phyloP scores from a whole-genome alignment of 2,797 vertebrate species.

The Lemur catta region DNA sequence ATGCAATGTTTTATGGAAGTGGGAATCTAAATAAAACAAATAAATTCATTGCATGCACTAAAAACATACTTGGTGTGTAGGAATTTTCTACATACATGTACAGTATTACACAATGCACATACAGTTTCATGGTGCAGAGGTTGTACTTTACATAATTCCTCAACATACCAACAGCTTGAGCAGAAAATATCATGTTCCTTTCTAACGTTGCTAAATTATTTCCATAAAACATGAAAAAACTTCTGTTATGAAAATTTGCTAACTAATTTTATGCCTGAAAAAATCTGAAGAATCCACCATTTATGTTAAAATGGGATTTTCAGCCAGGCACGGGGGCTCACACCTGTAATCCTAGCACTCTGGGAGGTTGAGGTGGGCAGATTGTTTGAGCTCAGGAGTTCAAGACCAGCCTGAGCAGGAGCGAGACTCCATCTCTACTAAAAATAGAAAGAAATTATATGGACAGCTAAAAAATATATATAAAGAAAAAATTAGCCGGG shows the following conservation, averaged over 20 bases:
- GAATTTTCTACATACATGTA: neutral
- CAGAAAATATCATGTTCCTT: neutral
- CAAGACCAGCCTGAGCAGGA: too few relatives aligned
- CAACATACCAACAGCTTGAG: neutral
- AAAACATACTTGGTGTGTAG: rapidly evolving
- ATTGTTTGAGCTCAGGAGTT: too few relatives aligned
- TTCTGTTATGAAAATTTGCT: neutral
- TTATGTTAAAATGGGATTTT: neutral
- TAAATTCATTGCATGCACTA: neutral
- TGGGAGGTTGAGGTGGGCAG: too few relatives aligned
- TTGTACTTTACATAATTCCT: neutral
- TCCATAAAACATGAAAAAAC: neutral
- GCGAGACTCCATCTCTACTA: too few relatives aligned
- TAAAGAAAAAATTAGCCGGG: too few relatives aligned
- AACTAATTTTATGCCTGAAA: slow-evolving; percentile 18
- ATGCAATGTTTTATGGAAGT: too few relatives aligned
- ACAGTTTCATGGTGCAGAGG: neutral
- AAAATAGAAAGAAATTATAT: too few relatives aligned
- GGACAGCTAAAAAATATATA: too few relatives aligned
- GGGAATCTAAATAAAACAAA: neutral
- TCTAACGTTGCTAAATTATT: neutral
- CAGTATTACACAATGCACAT: rapidly evolving
- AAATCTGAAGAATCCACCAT: slow-evolving; percentile 10
- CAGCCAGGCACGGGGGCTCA: too few relatives aligned
- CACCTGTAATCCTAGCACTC: too few relatives aligned